Percentiles rank a stretch among this genome's conserved stretches.
Evolutionary conservation across 2,888 invertebrate species (phyloP).

Genomic region (Andrena marginata): DNA sequence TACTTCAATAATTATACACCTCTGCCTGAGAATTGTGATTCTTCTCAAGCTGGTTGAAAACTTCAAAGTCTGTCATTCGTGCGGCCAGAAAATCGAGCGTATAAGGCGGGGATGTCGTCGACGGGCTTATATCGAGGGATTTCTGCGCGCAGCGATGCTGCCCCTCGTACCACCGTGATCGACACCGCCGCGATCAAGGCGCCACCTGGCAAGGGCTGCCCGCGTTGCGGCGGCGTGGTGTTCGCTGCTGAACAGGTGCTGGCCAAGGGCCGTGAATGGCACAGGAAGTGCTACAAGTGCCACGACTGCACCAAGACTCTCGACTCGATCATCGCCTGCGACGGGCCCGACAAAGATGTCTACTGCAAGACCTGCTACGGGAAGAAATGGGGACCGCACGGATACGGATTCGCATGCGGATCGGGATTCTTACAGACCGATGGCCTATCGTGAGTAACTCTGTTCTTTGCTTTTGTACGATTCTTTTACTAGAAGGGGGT

Average conservation of each 20-base stretch:
- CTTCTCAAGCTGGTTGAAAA: no score
- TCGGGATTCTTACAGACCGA: conserved; percentile 97
- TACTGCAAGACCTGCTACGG: conserved; percentile 99
- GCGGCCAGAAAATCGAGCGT: conserved; percentile 3
- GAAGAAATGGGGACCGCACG: conserved; percentile 98
- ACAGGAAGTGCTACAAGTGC: conserved; percentile 97
- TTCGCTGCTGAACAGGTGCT: conserved; percentile 98
- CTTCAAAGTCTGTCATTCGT: neutral
- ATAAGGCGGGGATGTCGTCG: neutral
- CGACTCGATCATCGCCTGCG: conserved; percentile 98
- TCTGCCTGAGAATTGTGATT: neutral
- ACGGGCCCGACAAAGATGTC: conserved; percentile 96
- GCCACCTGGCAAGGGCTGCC: conserved; percentile 94
- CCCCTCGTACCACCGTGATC: conserved; percentile 91
- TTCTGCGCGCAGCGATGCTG: conserved; percentile 88
- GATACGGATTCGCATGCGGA: conserved; percentile 97
- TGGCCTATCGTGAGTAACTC: conserved; percentile 91
- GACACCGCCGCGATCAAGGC: conserved; percentile 93
- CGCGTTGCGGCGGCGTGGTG: conserved; percentile 95
- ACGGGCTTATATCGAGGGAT: conserved; percentile 4
- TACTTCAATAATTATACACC: neutral
- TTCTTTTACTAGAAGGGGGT: neutral
- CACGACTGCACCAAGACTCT: conserved; percentile 96
- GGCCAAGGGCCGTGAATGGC: conserved; percentile 96
- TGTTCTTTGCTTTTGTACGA: neutral